Evolutionary conservation across 2,888 invertebrate species (phyloP).

Genomic region (Drosophila pullipes): DNA sequence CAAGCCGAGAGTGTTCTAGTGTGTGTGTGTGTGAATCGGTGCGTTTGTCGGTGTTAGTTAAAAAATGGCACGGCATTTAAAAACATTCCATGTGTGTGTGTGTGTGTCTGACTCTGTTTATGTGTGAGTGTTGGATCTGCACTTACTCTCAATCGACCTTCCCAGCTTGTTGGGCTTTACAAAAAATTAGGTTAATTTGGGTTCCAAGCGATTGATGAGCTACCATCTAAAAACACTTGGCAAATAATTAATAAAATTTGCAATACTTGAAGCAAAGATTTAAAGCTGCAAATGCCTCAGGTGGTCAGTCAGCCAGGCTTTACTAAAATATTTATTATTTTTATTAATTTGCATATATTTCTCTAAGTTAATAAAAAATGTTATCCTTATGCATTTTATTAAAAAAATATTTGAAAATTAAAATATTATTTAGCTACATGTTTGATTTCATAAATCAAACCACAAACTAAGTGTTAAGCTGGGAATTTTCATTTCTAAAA

Average conservation of each 20-base stretch:
- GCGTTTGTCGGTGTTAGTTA: constrained; percentile 41
- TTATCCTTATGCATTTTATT: neutral
- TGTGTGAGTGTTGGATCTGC: constrained; percentile 18
- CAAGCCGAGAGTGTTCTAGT: constrained; percentile 5
- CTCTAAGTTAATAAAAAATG: neutral
- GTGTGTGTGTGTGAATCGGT: constrained; percentile 4
- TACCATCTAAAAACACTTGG: constrained; percentile 74
- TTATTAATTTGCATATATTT: neutral
- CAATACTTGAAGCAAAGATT: constrained; percentile 8
- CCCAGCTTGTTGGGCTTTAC: constrained; percentile 47
- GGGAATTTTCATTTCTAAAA: neutral
- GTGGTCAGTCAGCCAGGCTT: constrained; percentile 25
- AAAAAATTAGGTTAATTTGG: constrained; percentile 80
- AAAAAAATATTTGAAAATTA: neutral
- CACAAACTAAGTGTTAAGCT: neutral
- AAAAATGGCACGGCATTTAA: constrained; percentile 70
- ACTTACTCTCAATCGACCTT: constrained; percentile 34
- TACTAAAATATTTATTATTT: neutral
- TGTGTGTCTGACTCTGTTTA: constrained; percentile 7
- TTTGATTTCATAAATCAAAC: neutral
- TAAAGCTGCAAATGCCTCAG: constrained; percentile 39
- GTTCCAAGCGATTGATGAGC: constrained; percentile 68
- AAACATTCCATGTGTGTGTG: constrained; percentile 40
- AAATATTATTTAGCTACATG: neutral
- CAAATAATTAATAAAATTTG: constrained; percentile 74